These are phyloP conservation scores for Netelia melanura DNA, from an alignment of 2,888 invertebrate species.

Conservation along the genomic window DNA sequence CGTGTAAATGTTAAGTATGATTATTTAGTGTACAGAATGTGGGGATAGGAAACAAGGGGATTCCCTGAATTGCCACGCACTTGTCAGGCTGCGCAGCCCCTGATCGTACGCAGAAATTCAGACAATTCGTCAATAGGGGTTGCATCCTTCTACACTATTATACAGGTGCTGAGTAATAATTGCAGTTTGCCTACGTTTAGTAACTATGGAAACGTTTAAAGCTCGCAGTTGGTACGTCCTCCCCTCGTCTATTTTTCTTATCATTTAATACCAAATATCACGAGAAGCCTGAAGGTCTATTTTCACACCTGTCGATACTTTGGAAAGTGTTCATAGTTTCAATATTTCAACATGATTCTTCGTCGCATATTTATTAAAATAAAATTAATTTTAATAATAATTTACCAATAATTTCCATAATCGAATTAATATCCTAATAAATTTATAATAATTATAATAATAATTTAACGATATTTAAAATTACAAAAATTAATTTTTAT, in stretches of 20 bases:
- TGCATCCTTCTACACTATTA: slow-evolving; percentile 64
- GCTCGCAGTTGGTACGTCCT: background rate
- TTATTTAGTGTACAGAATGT: slow-evolving; percentile 1
- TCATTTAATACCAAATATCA: background rate
- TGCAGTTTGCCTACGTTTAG: slow-evolving; percentile 65
- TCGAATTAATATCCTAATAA: background rate
- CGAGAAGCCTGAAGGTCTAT: background rate
- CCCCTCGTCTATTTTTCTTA: background rate
- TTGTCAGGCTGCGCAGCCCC: slow-evolving; percentile 23
- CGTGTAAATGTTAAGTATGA: slow-evolving; percentile 1
- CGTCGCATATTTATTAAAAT: too few relatives aligned
- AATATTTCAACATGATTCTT: too few relatives aligned
- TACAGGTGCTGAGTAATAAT: slow-evolving; percentile 73
- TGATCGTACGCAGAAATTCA: slow-evolving; percentile 39
- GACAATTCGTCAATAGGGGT: slow-evolving; percentile 59
- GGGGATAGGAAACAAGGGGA: slow-evolving; percentile 42
- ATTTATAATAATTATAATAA: background rate
- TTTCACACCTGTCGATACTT: background rate
- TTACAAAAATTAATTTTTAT: too few relatives aligned
- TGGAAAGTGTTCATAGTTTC: background rate
- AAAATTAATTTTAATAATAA: too few relatives aligned
- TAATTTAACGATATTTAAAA: too few relatives aligned
- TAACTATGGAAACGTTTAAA: slow-evolving; percentile 71
- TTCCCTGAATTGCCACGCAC: slow-evolving; percentile 73
- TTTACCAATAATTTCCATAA: background rate